Evolutionary conservation across 1,140 invertebrate genomes (phyloP).

Genomic region (Nephila pilipes): DNA sequence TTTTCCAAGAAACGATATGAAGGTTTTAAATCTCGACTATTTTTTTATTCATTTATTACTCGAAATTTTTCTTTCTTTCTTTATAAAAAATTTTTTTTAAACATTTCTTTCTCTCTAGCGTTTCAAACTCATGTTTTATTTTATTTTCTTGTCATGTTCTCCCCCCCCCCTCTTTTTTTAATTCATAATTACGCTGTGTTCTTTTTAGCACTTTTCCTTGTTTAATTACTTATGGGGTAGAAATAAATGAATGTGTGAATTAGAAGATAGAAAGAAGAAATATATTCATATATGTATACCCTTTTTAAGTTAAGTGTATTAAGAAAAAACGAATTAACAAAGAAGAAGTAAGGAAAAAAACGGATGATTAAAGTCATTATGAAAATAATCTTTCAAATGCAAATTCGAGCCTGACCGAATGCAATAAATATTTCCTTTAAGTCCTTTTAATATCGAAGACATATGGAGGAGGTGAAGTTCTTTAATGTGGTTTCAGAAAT

Average conservation of each 20-base stretch:
- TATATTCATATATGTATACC: constrained; percentile 52
- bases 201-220: constrained; percentile 46
- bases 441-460: constrained; percentile 62
- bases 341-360: constrained; percentile 20
- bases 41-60: constrained; percentile 63
- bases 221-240: constrained; percentile 64
- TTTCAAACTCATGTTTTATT: constrained; percentile 53
- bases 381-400: constrained; percentile 76
- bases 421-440: constrained; percentile 70
- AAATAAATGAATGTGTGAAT: constrained; percentile 63
- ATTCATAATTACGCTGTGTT: constrained; percentile 1
- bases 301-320: neutral
- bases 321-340: constrained; percentile 52
- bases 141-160: constrained; percentile 51
- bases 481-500: constrained; percentile 74
- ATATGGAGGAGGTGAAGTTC: constrained; percentile 24
- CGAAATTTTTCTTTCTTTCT: neutral
- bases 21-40: constrained; percentile 59
- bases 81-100: constrained; percentile 1
- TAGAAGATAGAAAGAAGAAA: constrained; percentile 30
- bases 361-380: constrained; percentile 74
- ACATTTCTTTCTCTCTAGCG: constrained; percentile 7
- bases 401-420: constrained; percentile 63
- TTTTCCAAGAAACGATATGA: constrained; percentile 54
- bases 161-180: neutral